These are phyloP conservation scores for Manacus vitellinus DNA, from an alignment of 2,113 vertebrate species.

Conservation along the genomic window DNA sequence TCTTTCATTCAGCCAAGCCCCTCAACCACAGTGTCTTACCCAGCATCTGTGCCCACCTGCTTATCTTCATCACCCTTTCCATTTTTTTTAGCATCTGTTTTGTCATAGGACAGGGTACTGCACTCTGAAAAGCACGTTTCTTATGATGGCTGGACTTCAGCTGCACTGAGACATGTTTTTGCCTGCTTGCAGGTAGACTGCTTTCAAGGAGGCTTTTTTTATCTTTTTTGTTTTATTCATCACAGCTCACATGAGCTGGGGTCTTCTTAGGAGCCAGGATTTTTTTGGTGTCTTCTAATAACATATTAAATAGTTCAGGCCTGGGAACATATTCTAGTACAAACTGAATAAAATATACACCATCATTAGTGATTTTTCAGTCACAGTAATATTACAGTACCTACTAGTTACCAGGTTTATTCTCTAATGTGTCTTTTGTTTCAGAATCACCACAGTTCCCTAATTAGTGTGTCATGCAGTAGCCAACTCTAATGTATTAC, in stretches of 20 bases:
- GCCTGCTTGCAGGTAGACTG: background rate
- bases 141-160: background rate
- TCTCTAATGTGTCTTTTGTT: background rate
- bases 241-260: background rate
- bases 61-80: background rate
- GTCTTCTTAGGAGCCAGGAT: background rate
- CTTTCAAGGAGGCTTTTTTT: background rate
- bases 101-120: background rate
- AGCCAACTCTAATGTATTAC: background rate
- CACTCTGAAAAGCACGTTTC: background rate
- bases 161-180: background rate
- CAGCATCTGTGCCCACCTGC: background rate
- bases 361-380: background rate
- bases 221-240: background rate
- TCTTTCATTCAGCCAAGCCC: background rate
- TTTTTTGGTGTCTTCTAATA: background rate
- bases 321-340: background rate
- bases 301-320: background rate
- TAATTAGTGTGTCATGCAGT: background rate
- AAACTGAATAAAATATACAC: background rate
- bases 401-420: background rate
- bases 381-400: background rate
- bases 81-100: background rate
- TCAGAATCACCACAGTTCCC: background rate
- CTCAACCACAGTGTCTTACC: background rate